Base-by-base conservation (phyloP, 2,113 vertebrate genomes). In the Stegastes partitus region DNA sequence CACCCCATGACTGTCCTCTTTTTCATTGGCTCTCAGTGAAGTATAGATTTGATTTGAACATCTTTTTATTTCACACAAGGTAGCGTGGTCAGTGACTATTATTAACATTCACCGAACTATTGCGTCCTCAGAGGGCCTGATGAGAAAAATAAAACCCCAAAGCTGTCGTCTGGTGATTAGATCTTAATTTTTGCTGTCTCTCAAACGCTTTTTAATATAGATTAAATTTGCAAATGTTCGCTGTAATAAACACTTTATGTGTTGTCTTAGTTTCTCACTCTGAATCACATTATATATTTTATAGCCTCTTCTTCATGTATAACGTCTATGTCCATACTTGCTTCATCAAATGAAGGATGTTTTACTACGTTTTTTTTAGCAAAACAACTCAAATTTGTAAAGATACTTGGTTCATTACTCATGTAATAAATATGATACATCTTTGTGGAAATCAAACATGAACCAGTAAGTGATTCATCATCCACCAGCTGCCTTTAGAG, bases 401-500 rank as follows among this genome's bases (percentile, higher is more conserved):
- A 14, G 12, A 34, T 34, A 9, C 31, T 34, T 34, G 31, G 8
- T 62, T 78, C 54, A 53, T 50, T 67, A 55, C 74, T 63, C 1
- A 45, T 54, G 51, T 49, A 34, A 9, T 34, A 34, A 34, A 9
- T 51, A 54, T 50, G 1, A 51, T 51, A 22, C 16, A 63, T 65
- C 70, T 62, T 57, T 37, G 37, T 34, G 10, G 11, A 83, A 83
- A 86, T 68, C 19, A 58, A n/a, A 26, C 37, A 59, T 0, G 0
- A 62, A 49, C 39, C 15, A 11, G 12, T 69, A 49, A 79, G 42
- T 6, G 53, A 45, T 72, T 37, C 7, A 74, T 66, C 18, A 66
- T 76, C 78, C 59, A 68, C 53, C 80, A 82, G 73, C 73, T 83
- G 74, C 18, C 62, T 51, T 78, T 72, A 57, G 64, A 70, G 66